Evolutionary conservation across 2,888 invertebrate species (phyloP).

Genomic region (Falcaria lacertinaria): DNA sequence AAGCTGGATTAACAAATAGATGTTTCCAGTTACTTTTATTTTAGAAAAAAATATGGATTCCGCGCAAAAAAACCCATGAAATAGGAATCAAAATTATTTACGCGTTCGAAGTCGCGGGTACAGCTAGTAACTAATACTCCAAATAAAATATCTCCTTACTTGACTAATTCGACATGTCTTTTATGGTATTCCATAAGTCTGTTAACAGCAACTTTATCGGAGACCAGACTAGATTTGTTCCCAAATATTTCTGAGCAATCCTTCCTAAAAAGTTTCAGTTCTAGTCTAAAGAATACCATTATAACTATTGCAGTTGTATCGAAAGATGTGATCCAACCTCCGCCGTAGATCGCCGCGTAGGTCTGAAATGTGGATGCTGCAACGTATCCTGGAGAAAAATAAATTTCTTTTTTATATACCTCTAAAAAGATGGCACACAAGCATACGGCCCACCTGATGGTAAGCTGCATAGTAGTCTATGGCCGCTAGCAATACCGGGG

Average conservation of each 20-base stretch:
- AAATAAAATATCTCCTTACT: no score
- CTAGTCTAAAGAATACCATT: conserved; percentile 64
- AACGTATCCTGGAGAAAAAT: conserved; percentile 37
- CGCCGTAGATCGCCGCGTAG: conserved; percentile 58
- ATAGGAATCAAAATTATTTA: no score
- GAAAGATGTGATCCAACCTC: conserved; percentile 66
- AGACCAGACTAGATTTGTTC: conserved; percentile 13
- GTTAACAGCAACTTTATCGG: conserved; percentile 20
- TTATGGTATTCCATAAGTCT: conserved; percentile 50
- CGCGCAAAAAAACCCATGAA: no score
- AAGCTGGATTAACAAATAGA: no score
- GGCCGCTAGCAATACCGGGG: no score
- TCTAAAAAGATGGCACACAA: no score
- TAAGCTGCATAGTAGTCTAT: no score
- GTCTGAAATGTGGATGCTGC: conserved; percentile 48
- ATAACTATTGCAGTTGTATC: conserved; percentile 63
- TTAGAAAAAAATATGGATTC: no score
- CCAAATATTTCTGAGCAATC: conserved; percentile 53
- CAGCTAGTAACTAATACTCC: conserved; percentile 10
- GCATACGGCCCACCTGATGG: no score
- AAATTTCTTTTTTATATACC: no score
- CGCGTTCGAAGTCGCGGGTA: no score
- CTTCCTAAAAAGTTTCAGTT: conserved; percentile 49
- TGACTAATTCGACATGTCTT: conserved; percentile 50
- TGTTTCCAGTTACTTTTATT: no score